Base-by-base conservation (phyloP, 2,113 vertebrate species). In the Peromyscus leucopus region DNA sequence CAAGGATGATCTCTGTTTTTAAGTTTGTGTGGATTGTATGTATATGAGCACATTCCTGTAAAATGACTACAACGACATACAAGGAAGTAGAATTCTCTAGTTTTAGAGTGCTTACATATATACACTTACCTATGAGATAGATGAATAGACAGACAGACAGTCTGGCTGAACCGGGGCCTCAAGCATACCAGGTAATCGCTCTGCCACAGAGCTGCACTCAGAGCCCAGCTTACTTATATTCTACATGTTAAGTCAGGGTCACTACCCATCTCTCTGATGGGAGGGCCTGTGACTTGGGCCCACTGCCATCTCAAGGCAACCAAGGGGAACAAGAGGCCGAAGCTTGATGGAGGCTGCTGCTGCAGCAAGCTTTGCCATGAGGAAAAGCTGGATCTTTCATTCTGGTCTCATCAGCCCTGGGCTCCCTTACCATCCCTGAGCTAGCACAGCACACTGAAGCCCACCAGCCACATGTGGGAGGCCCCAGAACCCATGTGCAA, bases 211-310 rank as follows among this genome's bases (percentile, higher is more conserved):
- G 57, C 33, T 65, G 21, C 19, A 55, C 67, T 36, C 2, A 5
- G 15, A 8, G 36, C 46, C 79, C 46, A 48, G 78, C 19, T 65
- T 89, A 8, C 33, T 2, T 59, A 7, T 31, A 17, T 31, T 78
- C 48, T 83, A 22, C 26, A 61, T 51, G 19, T 55, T 82, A 46
- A 78, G 31, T 15, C 28, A 86, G 33, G 46, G 5, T 57, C 42
- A 63, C 39, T 79, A 61, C 22, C 80, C 4, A 0, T 69, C 51
- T 57, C 2, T 28, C 5, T 0, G 9, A 63, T 0, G 2, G 86
- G 48, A 84, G 82, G 74, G 51, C n/a, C 33, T 33, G 36, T 28
- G 48, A 28, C 21, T 85, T 69, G 15, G 59, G 51, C 15, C 8
- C 4, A 19, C 36, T 39, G 76, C 82, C 87, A 86, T 67, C 59